Conservation (phyloP, 2,888 invertebrate species). For the Cryptophagus acutangulus region DNA sequence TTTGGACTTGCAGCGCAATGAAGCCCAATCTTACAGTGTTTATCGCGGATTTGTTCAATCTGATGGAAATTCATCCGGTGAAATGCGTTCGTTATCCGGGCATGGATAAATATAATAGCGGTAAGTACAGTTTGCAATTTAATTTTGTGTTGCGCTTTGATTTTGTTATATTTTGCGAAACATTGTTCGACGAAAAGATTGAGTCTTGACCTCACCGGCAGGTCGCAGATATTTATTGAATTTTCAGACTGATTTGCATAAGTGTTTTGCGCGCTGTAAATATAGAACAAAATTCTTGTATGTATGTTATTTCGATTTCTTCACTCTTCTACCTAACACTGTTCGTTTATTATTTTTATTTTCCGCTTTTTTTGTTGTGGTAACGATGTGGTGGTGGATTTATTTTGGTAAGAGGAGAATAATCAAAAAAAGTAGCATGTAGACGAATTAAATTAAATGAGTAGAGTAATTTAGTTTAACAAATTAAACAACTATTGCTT, state of each 20-base stretch:
- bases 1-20: conserved; percentile 67
- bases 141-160: conserved; percentile 7
- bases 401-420: conserved; percentile 35
- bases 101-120: conserved; percentile 53
- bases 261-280: background rate
- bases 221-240: too few species aligned
- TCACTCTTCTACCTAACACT: conserved; percentile 15
- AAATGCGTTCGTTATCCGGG: conserved; percentile 82
- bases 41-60: conserved; percentile 89
- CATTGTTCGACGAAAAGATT: too few species aligned
- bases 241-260: background rate
- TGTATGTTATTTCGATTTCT: conserved; percentile 4
- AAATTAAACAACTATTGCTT: too few species aligned
- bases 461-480: conserved; percentile 4
- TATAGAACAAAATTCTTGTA: background rate
- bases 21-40: conserved; percentile 86
- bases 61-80: conserved; percentile 88
- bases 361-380: conserved; percentile 24
- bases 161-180: conserved; percentile 12
- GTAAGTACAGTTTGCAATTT: conserved; percentile 35
- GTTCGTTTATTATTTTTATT: conserved; percentile 22
- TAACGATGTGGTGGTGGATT: conserved; percentile 41
- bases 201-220: too few species aligned
- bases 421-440: conserved; percentile 4
- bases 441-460: background rate